Percentiles rank a stretch among this genome's conserved stretches.
phyloP scores from a whole-genome alignment of 1,140 invertebrate genomes.

The Heterodera schachtii region DNA sequence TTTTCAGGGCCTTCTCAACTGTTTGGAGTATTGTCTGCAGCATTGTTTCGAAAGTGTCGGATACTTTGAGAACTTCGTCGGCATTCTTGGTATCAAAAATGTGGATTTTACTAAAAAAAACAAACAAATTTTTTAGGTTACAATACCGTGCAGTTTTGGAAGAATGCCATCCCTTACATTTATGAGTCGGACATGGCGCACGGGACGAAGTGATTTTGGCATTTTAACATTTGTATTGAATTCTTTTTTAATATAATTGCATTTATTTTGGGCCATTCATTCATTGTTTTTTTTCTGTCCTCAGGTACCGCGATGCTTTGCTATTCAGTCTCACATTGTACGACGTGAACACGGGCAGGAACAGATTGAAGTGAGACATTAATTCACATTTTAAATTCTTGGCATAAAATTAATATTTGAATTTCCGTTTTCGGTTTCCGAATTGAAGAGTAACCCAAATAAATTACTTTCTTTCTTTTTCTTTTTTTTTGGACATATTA shows the following conservation, averaged over 20 bases:
- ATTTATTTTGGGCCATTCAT: no score
- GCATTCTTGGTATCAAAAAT: constrained; percentile 42
- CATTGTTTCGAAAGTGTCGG: constrained; percentile 52
- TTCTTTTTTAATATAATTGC: no score
- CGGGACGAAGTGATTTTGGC: constrained; percentile 52
- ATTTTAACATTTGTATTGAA: no score
- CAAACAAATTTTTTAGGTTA: constrained; percentile 15
- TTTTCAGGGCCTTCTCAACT: constrained; percentile 45
- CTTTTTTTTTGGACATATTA: no score
- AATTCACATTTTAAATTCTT: no score
- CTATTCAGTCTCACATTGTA: constrained; percentile 63
- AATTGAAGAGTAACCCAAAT: no score
- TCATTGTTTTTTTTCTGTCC: neutral
- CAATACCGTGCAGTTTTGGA: constrained; percentile 53
- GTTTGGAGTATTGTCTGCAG: constrained; percentile 53
- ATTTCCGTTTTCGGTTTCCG: no score
- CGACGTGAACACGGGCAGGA: constrained; percentile 64
- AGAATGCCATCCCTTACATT: constrained; percentile 56
- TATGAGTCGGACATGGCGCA: constrained; percentile 61
- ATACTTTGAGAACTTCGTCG: constrained; percentile 54
- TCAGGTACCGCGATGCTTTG: constrained; percentile 55
- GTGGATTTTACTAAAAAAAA: neutral
- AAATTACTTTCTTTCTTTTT: no score
- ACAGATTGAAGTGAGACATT: neutral
- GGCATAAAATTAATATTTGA: no score